phyloP scores from a whole-genome alignment of 2,797 vertebrate species.

The Cuniculus paca region DNA sequence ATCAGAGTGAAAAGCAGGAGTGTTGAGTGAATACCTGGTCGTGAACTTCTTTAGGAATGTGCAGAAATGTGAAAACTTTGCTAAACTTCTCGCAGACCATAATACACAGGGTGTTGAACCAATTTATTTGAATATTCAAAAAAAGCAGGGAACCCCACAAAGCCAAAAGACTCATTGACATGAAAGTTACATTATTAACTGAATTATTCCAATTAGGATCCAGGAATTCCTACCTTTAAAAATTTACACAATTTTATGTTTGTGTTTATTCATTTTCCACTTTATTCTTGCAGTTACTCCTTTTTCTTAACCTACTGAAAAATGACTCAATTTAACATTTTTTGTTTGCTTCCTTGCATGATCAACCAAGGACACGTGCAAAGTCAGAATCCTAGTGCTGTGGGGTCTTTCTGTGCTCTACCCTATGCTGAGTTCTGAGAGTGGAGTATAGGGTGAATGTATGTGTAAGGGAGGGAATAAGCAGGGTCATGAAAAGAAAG shows the following conservation, averaged over 20 bases:
- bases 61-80: background rate
- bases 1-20: background rate
- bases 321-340: slow-evolving; percentile 64
- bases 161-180: background rate
- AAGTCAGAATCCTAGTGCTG: slow-evolving; percentile 62
- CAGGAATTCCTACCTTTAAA: background rate
- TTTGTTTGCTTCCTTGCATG: slow-evolving; percentile 65
- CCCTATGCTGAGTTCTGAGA: slow-evolving; percentile 3
- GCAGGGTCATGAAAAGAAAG: slow-evolving; percentile 59
- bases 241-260: slow-evolving; percentile 42
- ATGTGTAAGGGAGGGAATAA: background rate
- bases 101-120: background rate
- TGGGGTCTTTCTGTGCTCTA: slow-evolving; percentile 41
- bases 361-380: slow-evolving; percentile 69
- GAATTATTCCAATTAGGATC: background rate
- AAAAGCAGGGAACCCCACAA: background rate
- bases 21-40: background rate
- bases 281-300: background rate
- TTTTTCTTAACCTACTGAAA: slow-evolving; percentile 71
- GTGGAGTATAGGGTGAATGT: background rate
- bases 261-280: slow-evolving; percentile 25
- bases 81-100: background rate
- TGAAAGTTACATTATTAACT: background rate
- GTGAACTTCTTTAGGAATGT: background rate
- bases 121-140: background rate